Evolutionary conservation across 2,113 vertebrate species (phyloP), one percentile per base, ranked within the genome.

Genomic region (Serinus canaria): DNA sequence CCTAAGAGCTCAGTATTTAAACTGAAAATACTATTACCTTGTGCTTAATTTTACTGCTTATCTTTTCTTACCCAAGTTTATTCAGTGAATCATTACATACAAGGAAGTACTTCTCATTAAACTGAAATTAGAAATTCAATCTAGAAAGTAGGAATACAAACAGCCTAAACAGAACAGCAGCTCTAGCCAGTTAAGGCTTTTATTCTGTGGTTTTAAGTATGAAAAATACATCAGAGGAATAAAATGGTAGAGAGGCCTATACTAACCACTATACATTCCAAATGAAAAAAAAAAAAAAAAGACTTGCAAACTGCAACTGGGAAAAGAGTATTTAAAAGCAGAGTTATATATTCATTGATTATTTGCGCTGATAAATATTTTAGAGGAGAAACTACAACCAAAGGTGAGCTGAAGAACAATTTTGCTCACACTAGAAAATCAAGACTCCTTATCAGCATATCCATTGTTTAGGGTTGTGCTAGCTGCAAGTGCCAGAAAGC

Each of bases 361-460:
- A 72, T 78, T 56, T 87, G 47, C 21, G 19, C 31, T 74, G 62
- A 56, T 46, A 21, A 56, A 49, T 19, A 49, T 85, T 85, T 93
- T 64, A 44, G 59, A 50, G n/a, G 43, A 74, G 16, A 39, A 80
- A 53, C 63, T 62, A 8, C 6, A 76, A 66, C 0, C 62, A 85
- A 93, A 96, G 90, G 90, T 94, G 72, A 90, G 43, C 0, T 67
- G 68, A 93, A 85, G 79, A 86, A 84, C 6, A 0, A 69, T 88
- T 86, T 13, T 96, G 90, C 46, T 72, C 93, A 95, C 74, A 72
- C 28, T 41, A 69, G 75, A 66, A 91, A 95, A 96, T 53, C 28
- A 88, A 88, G 92, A 76, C 68, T 96, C 72, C 94, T 94, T 94
- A 90, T 92, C 95, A 94, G 88, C 85, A 94, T 37, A 93, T 76